phyloP scores from a whole-genome alignment of 64 coral and sea anemone species.

The Platygyra sinensis region DNA sequence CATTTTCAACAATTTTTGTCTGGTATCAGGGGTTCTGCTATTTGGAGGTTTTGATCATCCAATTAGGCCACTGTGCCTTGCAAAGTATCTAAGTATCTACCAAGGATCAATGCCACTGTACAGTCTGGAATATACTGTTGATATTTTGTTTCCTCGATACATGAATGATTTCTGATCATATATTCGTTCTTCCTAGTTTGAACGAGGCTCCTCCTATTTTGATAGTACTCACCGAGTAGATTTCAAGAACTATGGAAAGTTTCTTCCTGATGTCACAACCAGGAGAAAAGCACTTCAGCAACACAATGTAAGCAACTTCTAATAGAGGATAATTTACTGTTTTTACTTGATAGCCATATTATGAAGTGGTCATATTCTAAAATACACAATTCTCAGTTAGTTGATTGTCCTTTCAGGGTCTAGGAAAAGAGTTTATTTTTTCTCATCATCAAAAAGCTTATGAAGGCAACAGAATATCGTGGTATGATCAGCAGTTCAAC shows the following conservation, averaged over 20 bases:
- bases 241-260: constrained; percentile 97
- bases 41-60: too few relatives aligned
- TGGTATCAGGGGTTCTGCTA: too few relatives aligned
- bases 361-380: too few relatives aligned
- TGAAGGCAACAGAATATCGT: constrained; percentile 80
- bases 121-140: too few relatives aligned
- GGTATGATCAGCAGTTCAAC: constrained; percentile 99
- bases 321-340: too few relatives aligned
- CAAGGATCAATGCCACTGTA: too few relatives aligned
- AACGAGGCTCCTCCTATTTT: constrained; percentile 55
- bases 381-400: neutral
- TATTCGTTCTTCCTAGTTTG: constrained; percentile 64
- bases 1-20: too few relatives aligned
- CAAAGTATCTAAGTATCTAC: too few relatives aligned
- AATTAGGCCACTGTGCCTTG: too few relatives aligned
- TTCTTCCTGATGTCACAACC: constrained; percentile 81
- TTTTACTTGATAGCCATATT: too few relatives aligned
- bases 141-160: neutral
- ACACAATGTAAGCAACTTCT: constrained; percentile 72
- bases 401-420: constrained; percentile 60
- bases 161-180: neutral
- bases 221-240: constrained; percentile 92
- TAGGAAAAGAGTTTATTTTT: constrained; percentile 86
- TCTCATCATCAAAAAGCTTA: constrained; percentile 92
- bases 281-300: constrained; percentile 77